Base-by-base conservation (phyloP, 2,113 vertebrate genomes). In the Acrocephalus arundinaceus region DNA sequence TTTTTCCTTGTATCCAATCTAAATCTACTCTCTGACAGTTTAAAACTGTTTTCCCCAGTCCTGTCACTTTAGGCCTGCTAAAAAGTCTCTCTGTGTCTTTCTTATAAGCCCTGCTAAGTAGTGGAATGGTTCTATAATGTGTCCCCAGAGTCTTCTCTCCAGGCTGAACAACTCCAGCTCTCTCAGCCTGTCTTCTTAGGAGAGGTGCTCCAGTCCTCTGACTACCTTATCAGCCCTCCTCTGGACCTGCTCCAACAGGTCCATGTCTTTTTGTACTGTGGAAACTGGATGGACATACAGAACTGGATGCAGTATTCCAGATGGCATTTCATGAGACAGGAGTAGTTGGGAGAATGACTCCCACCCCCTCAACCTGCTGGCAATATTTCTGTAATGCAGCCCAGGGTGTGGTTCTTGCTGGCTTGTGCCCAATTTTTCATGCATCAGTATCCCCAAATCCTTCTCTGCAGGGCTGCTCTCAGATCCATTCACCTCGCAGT, bases 391-490 rank as follows among this genome's bases (percentile, higher is more conserved):
- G 31, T 72, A 12, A 45, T 48, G 28, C 20, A 65, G 31, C 39
- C n/a, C 54, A 43, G 61, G 10, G 14, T 58, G 18, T 8, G 7
- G 19, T 28, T 65, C 23, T 21, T 54, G 10, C 12, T 13, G 10
- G 9, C 27, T 71, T 1, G 6, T 49, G 31, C n/a, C 35, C 2
- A 23, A 3, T 70, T 86, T 86, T 66, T 76, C 45, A 23, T 49
- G 23, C 20, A n/a, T 12, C 0, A 0, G 3, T 51, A 24, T 45
- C 10, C 22, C 45, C 31, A 45, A 39, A 66, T 74, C 37, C 59
- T 89, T 37, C 33, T 66, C 52, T 59, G 37, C 35, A 37, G 25
- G 21, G 43, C 67, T 73, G 12, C 7, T 65, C 15, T 33, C 37
- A 35, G 16, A 37, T 20, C 18, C 17, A 11, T 31, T 51, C 43